phyloP scores from a whole-genome alignment of 1,140 invertebrate species.

The Cotesia typhae region DNA sequence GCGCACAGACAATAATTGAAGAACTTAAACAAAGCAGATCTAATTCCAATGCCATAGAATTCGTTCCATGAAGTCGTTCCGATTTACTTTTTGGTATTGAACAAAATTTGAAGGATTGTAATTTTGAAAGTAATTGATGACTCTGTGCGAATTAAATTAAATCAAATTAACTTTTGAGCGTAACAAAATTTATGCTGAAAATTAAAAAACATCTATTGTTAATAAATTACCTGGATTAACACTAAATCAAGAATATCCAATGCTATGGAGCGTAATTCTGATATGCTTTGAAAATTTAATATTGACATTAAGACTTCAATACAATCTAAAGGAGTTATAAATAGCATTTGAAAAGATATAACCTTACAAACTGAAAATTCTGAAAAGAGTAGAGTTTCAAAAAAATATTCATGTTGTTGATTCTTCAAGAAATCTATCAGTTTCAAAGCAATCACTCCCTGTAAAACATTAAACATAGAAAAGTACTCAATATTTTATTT shows the following conservation, averaged over 20 bases:
- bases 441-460: constrained; percentile 45
- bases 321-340: constrained; percentile 49
- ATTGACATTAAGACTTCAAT: constrained; percentile 50
- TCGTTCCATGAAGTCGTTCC: too few relatives aligned
- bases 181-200: too few relatives aligned
- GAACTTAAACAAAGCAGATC: too few relatives aligned
- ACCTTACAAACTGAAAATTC: constrained; percentile 52
- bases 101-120: too few relatives aligned
- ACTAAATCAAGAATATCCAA: constrained; percentile 48
- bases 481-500: constrained; percentile 6
- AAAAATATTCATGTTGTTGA: constrained; percentile 41
- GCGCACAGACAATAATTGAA: too few relatives aligned
- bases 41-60: too few relatives aligned
- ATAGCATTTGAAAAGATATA: constrained; percentile 48
- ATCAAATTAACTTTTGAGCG: too few relatives aligned
- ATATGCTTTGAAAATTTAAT: constrained; percentile 42
- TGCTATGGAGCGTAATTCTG: constrained; percentile 39
- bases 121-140: too few relatives aligned
- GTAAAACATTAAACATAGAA: constrained; percentile 10
- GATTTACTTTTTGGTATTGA: too few relatives aligned
- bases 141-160: too few relatives aligned
- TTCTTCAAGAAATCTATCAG: constrained; percentile 38
- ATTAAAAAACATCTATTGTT: too few relatives aligned
- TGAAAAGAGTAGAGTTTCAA: constrained; percentile 40
- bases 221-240: constrained; percentile 49